These are phyloP conservation scores for Coilia nasus DNA, from an alignment of 2,797 vertebrate genomes.

Conservation along the genomic window DNA sequence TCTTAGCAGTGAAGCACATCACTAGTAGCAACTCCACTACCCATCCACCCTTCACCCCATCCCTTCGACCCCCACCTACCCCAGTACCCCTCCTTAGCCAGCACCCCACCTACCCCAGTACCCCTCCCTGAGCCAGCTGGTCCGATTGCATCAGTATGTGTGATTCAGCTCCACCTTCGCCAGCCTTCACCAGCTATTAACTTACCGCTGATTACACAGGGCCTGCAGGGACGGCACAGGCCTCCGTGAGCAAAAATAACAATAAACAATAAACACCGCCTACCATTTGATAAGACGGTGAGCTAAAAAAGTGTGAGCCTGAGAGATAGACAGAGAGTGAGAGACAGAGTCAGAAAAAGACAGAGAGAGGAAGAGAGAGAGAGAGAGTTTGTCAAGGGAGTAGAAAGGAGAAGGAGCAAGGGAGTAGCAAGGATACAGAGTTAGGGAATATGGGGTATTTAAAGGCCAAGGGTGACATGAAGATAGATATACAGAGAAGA, in stretches of 20 bases:
- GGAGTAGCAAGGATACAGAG: background rate
- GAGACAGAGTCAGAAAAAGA: background rate
- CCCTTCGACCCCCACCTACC: no score
- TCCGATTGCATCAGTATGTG: conserved; percentile 47
- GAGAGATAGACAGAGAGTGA: background rate
- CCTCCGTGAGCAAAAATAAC: background rate
- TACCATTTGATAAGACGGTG: conserved; percentile 45
- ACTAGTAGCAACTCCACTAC: no score
- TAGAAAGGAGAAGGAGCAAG: background rate
- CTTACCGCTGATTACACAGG: conserved; percentile 37
- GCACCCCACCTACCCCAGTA: no score
- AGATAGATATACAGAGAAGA: conserved; percentile 1
- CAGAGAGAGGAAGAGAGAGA: no score
- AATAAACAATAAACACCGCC: conserved; percentile 36
- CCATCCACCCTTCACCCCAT: no score
- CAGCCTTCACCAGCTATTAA: background rate
- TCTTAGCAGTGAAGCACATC: no score
- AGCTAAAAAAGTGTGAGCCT: conserved; percentile 35
- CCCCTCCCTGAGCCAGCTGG: conserved; percentile 31
- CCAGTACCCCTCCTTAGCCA: background rate
- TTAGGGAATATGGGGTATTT: background rate
- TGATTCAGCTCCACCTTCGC: conserved; percentile 44
- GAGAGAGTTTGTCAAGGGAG: background rate
- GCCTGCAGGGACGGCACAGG: conserved; percentile 40
- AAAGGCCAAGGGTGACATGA: background rate